Conservation (phyloP, 2,797 vertebrate genomes). For the Tolypeutes matacus region DNA sequence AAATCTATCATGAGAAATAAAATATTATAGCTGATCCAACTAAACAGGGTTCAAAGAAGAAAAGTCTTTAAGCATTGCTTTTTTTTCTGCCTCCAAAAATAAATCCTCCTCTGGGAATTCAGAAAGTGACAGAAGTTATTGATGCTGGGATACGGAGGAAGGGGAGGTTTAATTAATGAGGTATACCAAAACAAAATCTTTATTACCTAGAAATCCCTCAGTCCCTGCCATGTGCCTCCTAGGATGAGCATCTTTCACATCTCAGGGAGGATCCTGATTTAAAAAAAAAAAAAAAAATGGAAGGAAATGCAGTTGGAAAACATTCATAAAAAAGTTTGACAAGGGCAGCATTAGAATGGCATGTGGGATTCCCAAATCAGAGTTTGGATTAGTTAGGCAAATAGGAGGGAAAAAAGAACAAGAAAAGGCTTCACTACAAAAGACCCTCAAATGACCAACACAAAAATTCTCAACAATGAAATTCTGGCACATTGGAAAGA, state of each 20-base stretch:
- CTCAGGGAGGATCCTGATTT: background rate
- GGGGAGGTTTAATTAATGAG: constrained; percentile 59
- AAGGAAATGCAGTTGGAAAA: background rate
- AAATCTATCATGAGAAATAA: constrained; percentile 66
- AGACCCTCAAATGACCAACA: background rate
- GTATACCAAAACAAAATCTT: constrained; percentile 47
- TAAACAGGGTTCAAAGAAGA: constrained; percentile 63
- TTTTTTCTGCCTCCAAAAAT: constrained; percentile 55
- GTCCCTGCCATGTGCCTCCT: background rate
- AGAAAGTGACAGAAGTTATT: constrained; percentile 43
- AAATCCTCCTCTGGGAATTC: constrained; percentile 73
- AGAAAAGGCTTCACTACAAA: background rate
- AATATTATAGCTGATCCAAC: constrained; percentile 63
- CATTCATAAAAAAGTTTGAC: background rate
- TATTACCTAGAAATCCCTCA: constrained; percentile 8
- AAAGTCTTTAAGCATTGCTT: constrained; percentile 45
- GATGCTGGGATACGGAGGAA: constrained; percentile 5
- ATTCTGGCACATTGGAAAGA: background rate
- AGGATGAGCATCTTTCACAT: background rate
- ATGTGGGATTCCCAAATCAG: background rate
- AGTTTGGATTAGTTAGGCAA: background rate
- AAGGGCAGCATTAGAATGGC: background rate
- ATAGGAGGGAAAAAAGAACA: background rate
- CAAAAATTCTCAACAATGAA: background rate
- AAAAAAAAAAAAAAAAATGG: too few relatives aligned